Evolutionary conservation across 2,888 invertebrate genomes (phyloP), one percentile per base, ranked within the genome.

Genomic region (Atherix ibis): DNA sequence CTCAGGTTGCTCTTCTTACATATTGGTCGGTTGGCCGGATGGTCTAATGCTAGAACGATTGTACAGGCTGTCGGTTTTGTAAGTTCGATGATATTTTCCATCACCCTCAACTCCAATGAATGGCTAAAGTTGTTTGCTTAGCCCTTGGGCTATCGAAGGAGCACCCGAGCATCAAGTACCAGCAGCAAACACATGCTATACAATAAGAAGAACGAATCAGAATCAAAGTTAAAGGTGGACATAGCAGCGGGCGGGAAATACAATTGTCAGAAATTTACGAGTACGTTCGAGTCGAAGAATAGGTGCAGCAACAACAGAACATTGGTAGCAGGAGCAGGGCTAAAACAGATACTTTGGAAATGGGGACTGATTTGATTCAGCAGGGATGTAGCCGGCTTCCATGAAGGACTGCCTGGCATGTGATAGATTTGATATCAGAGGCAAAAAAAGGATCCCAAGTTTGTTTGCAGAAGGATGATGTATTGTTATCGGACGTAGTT

Each of bases 401-500:
- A 22, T 35, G 18, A 30, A 35, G 15, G 4, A 14, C 15, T 35
- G 18, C 22, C 13, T 37, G 37, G 35, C 35, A 40, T 40, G 38
- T 40, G 40, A 40, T 40, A 31, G 36, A 36, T 38, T 38, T 36
- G 36, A 40, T 40, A 40, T 35, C 18, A 19, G 29, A 18, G 35
- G 33, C 34, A 18, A 30, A 36, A 53, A 48, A 53, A 50, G 49
- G 51, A 51, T 50, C 51, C 52, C 46, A 50, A 51, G 46, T 46
- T 46, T 54, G 54, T 54, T 54, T 54, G 48, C 52, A 42, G 42
- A 51, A 47, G 50, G 54, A 54, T 54, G 54, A 54, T 54, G 52
- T 52, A 54, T 54, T 52, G 43, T 44, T 46, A 52, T 53, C 53
- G 53, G 52, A 52, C 47, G 44, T 49, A 51, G 47, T 48, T 52